Conservation (phyloP, 2,888 invertebrate species). For the Anthrax anthrax region DNA sequence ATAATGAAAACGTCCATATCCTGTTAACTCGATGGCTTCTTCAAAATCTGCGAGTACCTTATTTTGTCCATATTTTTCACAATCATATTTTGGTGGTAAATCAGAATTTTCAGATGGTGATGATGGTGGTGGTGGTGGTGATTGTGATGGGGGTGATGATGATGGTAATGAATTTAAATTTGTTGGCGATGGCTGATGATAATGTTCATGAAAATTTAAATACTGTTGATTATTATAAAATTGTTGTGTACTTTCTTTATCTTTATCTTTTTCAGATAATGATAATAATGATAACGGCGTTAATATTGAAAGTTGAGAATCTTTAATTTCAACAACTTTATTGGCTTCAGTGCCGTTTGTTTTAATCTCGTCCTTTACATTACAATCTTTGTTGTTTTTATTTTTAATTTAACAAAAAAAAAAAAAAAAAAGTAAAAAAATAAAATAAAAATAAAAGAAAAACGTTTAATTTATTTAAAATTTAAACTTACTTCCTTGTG, state of each 20-base stretch:
- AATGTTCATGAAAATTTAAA: not conserved
- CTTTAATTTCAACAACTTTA: constrained; percentile 41
- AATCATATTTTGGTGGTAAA: constrained; percentile 33
- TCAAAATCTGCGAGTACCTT: constrained; percentile 74
- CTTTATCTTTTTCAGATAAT: constrained; percentile 22
- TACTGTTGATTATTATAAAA: not conserved
- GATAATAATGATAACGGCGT: constrained; percentile 27
- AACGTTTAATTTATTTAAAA: no score
- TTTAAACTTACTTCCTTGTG: constrained; percentile 52
- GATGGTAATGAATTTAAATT: not conserved
- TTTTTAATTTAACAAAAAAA: no score
- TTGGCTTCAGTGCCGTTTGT: constrained; percentile 63
- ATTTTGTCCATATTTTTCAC: constrained; percentile 43
- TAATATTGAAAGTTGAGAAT: constrained; percentile 20
- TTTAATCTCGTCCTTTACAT: constrained; percentile 74
- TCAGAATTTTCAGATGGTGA: constrained; percentile 1
- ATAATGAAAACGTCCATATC: constrained; percentile 64
- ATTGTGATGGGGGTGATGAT: constrained; percentile 20
- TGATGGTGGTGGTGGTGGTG: constrained; percentile 19
- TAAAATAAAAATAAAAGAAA: no score
- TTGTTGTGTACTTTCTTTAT: constrained; percentile 8
- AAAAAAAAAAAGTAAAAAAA: no score
- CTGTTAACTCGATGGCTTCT: constrained; percentile 72
- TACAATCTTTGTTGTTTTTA: constrained; percentile 46
- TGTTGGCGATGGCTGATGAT: not conserved